Conservation (phyloP, 2,113 vertebrate genomes). For the Lipotes vexillifer region DNA sequence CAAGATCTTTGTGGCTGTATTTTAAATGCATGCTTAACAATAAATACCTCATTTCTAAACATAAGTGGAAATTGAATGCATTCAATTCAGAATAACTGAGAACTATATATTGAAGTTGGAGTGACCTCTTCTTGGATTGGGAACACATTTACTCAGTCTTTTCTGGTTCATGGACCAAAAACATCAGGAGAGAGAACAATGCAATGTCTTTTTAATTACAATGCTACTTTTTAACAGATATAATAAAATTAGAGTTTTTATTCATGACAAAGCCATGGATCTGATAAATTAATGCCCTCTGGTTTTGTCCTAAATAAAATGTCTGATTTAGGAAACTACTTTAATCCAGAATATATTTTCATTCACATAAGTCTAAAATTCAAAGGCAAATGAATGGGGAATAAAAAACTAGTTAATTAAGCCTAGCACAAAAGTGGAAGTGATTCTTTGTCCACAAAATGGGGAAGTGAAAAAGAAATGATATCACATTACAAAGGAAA, state of each 20-base stretch:
- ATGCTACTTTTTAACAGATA: not conserved
- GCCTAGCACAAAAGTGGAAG: not conserved
- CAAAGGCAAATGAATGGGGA: not conserved
- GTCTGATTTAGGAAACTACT: not conserved
- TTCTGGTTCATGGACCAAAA: not conserved
- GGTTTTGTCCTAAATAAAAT: not conserved
- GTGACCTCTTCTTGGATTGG: not conserved
- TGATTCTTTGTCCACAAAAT: not conserved
- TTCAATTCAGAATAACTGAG: not conserved
- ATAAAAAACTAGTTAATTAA: not conserved
- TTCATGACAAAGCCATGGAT: not conserved
- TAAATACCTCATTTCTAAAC: not conserved
- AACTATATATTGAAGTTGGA: not conserved
- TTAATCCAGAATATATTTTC: not conserved
- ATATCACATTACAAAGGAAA: not conserved
- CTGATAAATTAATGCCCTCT: not conserved
- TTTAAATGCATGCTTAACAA: not conserved
- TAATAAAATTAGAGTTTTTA: not conserved
- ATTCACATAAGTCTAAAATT: not conserved
- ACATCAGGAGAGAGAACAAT: not conserved
- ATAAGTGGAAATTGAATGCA: not conserved
- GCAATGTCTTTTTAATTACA: not conserved
- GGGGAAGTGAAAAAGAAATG: not conserved
- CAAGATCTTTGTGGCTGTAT: not conserved
- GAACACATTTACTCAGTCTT: not conserved